phyloP scores from a whole-genome alignment of 2,888 invertebrate genomes.

The Machimus atricapillus region DNA sequence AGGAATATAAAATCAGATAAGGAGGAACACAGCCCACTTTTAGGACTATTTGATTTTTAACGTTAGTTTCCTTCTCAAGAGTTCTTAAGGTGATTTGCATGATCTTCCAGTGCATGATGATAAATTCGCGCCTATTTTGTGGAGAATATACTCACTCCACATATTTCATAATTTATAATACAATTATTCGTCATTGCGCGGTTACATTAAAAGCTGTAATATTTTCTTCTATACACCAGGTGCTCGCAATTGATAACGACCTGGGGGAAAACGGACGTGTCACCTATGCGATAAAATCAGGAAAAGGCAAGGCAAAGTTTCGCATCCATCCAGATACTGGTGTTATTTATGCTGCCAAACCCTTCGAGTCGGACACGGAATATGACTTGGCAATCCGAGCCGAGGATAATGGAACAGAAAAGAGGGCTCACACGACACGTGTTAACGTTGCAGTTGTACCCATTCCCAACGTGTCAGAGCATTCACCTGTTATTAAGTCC shows the following conservation, averaged over 20 bases:
- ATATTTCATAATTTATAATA: background rate
- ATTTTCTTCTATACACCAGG: slow-evolving; percentile 63
- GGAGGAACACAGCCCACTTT: background rate
- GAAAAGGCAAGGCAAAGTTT: slow-evolving; percentile 80
- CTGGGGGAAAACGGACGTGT: slow-evolving; percentile 82
- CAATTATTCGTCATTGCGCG: background rate
- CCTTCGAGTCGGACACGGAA: slow-evolving; percentile 70
- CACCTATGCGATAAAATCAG: slow-evolving; percentile 81
- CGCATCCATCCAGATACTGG: slow-evolving; percentile 84
- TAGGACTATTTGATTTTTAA: background rate
- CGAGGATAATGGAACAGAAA: slow-evolving; percentile 79
- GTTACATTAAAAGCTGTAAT: background rate
- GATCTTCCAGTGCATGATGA: background rate
- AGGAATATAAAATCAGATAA: too few relatives aligned
- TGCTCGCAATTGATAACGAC: slow-evolving; percentile 85
- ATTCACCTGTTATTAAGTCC: slow-evolving; percentile 70
- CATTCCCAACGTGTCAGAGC: slow-evolving; percentile 67
- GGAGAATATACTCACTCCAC: background rate
- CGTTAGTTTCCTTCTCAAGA: background rate
- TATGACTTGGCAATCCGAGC: slow-evolving; percentile 65
- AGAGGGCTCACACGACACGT: slow-evolving; percentile 77
- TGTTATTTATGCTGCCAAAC: slow-evolving; percentile 77
- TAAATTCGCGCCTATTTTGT: background rate
- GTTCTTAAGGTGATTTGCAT: background rate
- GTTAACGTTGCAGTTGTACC: slow-evolving; percentile 74